phyloP scores from a whole-genome alignment of 2,797 vertebrate species.

The Gambusia yucatana region DNA sequence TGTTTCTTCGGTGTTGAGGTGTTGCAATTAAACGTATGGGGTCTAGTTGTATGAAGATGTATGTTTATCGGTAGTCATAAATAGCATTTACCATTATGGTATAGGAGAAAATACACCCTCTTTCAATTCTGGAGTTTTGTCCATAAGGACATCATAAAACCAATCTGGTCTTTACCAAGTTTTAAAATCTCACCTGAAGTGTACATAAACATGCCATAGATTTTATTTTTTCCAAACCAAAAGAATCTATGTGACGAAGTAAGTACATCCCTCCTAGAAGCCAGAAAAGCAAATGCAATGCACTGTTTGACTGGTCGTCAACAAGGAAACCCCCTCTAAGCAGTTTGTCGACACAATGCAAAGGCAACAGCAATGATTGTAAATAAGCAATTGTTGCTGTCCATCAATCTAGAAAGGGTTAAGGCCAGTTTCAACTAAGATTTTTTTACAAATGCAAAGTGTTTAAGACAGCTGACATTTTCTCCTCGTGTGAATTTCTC shows the following conservation, averaged over 20 bases:
- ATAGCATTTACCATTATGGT: background rate
- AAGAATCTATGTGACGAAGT: background rate
- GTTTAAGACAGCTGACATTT: background rate
- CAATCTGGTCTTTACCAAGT: background rate
- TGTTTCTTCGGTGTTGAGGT: conserved; percentile 13
- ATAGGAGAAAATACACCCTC: background rate
- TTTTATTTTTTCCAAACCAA: background rate
- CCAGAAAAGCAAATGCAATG: background rate
- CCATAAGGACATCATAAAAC: background rate
- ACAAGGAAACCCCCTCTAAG: background rate
- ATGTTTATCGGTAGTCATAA: background rate
- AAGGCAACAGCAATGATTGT: background rate
- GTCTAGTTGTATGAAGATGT: background rate
- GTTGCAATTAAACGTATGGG: background rate
- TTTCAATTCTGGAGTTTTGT: background rate
- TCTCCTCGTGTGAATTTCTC: background rate
- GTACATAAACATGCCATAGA: background rate
- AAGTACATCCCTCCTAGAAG: background rate
- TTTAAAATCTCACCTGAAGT: background rate
- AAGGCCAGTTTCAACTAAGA: background rate
- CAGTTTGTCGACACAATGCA: background rate
- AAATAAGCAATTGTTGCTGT: background rate
- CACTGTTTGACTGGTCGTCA: background rate
- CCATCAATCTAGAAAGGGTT: background rate
- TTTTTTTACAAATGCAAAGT: background rate